Conservation (phyloP, 2,888 invertebrate genomes). For the Pyrochroa serraticornis region DNA sequence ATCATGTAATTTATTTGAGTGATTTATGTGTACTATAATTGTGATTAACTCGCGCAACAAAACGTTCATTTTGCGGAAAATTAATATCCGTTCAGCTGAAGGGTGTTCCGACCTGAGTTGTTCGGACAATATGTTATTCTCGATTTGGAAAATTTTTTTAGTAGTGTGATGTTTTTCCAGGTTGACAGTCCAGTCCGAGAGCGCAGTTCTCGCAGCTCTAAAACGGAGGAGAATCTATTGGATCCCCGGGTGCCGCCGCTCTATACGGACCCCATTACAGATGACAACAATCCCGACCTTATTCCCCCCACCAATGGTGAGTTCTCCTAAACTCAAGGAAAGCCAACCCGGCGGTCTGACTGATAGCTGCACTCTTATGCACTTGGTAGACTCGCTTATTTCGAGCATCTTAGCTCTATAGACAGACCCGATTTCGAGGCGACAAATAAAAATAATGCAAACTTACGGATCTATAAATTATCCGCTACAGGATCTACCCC, state of each 20-base stretch:
- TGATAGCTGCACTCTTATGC: conserved; percentile 25
- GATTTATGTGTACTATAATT: no score
- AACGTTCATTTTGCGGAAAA: no score
- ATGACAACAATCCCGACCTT: conserved; percentile 58
- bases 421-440: conserved; percentile 8
- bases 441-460: conserved; percentile 22
- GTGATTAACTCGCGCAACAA: no score
- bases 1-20: not conserved
- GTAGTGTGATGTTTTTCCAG: conserved; percentile 36
- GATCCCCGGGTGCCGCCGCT: conserved; percentile 52
- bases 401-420: conserved; percentile 11
- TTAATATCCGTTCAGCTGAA: no score
- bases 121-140: conserved; percentile 18
- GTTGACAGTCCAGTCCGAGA: conserved; percentile 54
- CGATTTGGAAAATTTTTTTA: conserved; percentile 21
- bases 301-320: conserved; percentile 58
- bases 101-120: no score
- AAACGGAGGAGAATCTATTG: conserved; percentile 51
- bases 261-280: conserved; percentile 52
- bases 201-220: conserved; percentile 48
- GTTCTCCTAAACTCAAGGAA: conserved; percentile 20
- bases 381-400: conserved; percentile 27
- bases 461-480: conserved; percentile 17
- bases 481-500: conserved; percentile 12
- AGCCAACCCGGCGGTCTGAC: conserved; percentile 12